These are phyloP conservation scores for Rhinatrema bivittatum DNA, from an alignment of 2,797 vertebrate species.

Conservation along the genomic window DNA sequence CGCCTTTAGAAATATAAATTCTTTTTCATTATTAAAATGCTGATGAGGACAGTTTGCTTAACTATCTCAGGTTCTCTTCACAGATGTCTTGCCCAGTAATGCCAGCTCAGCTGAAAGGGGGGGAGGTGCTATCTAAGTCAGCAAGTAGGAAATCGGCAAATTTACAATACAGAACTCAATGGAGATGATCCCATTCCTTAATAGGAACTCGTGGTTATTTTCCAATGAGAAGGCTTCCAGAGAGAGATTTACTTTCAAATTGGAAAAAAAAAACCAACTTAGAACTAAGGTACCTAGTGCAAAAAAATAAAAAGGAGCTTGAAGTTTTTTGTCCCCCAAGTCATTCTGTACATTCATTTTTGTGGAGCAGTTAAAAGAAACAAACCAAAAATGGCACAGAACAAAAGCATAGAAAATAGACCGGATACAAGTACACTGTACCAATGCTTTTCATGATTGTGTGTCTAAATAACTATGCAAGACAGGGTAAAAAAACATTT, in stretches of 20 bases:
- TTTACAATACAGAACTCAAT: background rate
- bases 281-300: background rate
- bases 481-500: no score
- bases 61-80: rapidly evolving
- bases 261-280: no score
- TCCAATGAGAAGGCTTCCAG: slow-evolving; percentile 2
- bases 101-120: background rate
- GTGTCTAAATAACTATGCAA: no score
- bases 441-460: no score
- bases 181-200: background rate
- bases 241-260: background rate
- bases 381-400: rapidly evolving
- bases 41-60: background rate
- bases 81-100: background rate
- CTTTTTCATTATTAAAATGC: background rate
- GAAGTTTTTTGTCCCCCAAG: background rate
- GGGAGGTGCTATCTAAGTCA: background rate
- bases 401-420: no score
- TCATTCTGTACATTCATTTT: background rate
- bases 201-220: background rate
- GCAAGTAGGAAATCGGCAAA: background rate
- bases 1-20: background rate
- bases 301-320: background rate
- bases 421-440: no score
- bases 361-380: background rate